Evolutionary conservation across 2,113 vertebrate species (phyloP), one percentile per base, ranked within the genome.

Genomic region (Gallinago undulata): DNA sequence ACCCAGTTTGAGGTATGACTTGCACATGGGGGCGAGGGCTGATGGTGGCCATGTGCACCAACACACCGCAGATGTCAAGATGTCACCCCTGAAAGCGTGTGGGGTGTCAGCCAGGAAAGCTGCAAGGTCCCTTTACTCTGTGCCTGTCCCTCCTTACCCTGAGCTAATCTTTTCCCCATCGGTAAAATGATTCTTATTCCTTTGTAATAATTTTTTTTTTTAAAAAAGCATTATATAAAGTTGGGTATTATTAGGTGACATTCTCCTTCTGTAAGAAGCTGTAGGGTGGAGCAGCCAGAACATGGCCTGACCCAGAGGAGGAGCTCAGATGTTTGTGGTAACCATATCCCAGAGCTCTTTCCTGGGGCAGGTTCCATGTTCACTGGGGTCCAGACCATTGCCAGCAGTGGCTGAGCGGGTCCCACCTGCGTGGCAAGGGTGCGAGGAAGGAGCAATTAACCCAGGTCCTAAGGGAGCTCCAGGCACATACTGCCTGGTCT

Each of bases 31-130:
- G 57, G 39, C 1, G 2, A 86, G 43, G 50, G 17, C 57, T 56
- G 0, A 1, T 53, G 62, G 76, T 59, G 85, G 45, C 67, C 43
- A 5, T 2, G 37, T 2, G 1, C 3, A 1, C 63, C 1, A 0
- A 22, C 43, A 48, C 17, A 3, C 6, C 0, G 3, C 64, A 41
- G 45, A 59, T 8, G 31, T 68, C 7, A 50, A 80, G 56, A 55
- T 51, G 59, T 22, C 75, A 77, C 33, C 60, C 59, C 37, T 45
- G 47, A 50, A 21, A 60, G 45, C 41, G 43, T 0, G 0, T 15
- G 19, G 25, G 19, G 30, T 11, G 5, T 63, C 0, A 0, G 50
- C 28, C 7, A 3, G 51, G 33, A 60, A 35, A 21, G 43, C 45
- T 27, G 17, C 50, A 30, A 9, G 18, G 35, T 50, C 41, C 70